Conservation (phyloP, 1,140 invertebrate genomes). For the Probaryconus sp. region DNA sequence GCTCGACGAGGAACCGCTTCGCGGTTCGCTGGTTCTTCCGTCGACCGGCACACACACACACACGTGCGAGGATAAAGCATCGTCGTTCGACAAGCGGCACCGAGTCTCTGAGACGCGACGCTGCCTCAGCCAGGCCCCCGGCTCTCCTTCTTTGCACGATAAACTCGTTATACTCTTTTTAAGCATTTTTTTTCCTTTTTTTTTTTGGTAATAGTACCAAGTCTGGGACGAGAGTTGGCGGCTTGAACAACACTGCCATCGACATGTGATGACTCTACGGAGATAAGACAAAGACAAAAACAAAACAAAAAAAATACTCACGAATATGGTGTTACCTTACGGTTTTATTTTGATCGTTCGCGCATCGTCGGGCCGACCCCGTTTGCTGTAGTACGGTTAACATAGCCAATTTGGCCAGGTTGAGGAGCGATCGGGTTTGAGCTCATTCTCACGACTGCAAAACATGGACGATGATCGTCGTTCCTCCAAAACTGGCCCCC, state of each 20-base stretch:
- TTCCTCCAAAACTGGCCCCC: constrained; percentile 33
- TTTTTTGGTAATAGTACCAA: constrained; percentile 5
- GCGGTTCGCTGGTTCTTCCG: constrained; percentile 5
- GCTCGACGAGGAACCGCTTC: constrained; percentile 16
- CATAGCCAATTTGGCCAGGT: no score
- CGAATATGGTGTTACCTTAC: neutral
- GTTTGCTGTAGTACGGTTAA: no score
- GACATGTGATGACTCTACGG: constrained; percentile 4
- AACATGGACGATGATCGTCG: constrained; percentile 22
- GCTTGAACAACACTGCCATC: constrained; percentile 48
- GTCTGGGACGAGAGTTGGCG: constrained; percentile 8
- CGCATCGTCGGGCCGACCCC: no score
- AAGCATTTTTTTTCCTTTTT: constrained; percentile 7
- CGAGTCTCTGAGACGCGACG: neutral
- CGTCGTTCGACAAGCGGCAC: no score
- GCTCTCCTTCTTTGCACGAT: neutral
- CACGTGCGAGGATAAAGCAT: no score
- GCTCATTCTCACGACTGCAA: neutral
- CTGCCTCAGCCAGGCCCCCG: neutral
- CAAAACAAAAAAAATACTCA: neutral
- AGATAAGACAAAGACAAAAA: no score
- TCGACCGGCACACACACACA: no score
- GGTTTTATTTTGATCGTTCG: neutral
- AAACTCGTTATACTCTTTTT: neutral
- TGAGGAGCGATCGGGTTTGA: neutral